These are phyloP conservation scores for Parnassius orleans DNA, from an alignment of 2,888 invertebrate species.

Conservation along the genomic window DNA sequence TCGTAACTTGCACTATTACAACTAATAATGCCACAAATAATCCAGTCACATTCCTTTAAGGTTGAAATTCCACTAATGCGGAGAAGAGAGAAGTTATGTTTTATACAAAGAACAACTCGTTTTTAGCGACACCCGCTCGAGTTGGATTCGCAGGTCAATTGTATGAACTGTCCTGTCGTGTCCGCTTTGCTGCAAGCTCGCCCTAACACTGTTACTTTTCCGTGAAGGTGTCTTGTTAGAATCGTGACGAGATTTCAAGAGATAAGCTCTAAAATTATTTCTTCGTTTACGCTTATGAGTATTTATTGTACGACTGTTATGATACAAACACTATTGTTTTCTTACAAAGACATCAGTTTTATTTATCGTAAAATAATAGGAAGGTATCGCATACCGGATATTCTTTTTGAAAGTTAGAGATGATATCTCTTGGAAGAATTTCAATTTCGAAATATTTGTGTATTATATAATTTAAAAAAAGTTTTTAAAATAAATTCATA, in stretches of 20 bases:
- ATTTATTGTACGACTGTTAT: slow-evolving; percentile 43
- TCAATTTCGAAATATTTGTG: background rate
- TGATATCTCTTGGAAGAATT: background rate
- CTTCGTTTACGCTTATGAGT: slow-evolving; percentile 52
- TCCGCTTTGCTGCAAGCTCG: slow-evolving; percentile 34
- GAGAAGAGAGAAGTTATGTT: no score
- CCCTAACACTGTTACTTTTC: slow-evolving; percentile 54
- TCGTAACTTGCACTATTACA: slow-evolving; percentile 42
- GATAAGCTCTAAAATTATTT: slow-evolving; percentile 51
- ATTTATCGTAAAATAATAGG: slow-evolving; percentile 7
- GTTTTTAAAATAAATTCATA: no score
- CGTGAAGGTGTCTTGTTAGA: slow-evolving; percentile 59
- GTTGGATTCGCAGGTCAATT: no score
- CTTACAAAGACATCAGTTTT: slow-evolving; percentile 30
- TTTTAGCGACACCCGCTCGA: no score
- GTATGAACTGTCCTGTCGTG: slow-evolving; percentile 44
- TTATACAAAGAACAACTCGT: no score
- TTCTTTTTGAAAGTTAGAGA: slow-evolving; percentile 8
- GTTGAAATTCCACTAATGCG: no score
- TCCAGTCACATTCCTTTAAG: no score
- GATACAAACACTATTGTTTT: slow-evolving; percentile 37
- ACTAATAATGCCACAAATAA: slow-evolving; percentile 40
- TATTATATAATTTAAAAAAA: no score
- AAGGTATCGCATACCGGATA: slow-evolving; percentile 1
- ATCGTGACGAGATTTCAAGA: slow-evolving; percentile 63